These are phyloP conservation scores for Saxicola maurus DNA, from an alignment of 2,797 vertebrate species.

Conservation along the genomic window DNA sequence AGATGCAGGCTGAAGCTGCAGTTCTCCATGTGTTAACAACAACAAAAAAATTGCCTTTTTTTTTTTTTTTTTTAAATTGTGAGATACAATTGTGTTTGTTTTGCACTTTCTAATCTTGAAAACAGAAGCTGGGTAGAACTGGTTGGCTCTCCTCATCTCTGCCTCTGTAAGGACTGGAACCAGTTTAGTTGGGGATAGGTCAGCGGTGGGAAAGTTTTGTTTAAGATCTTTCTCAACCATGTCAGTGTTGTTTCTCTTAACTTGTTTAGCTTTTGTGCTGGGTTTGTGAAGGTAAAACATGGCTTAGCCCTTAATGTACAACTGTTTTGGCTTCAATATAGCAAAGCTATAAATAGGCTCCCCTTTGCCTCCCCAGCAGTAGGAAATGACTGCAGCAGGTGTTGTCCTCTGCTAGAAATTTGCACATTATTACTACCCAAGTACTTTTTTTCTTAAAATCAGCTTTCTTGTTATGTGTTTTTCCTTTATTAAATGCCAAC, in stretches of 20 bases:
- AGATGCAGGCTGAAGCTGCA: neutral
- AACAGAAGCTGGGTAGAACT: constrained; percentile 7
- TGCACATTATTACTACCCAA: neutral
- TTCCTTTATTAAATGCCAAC: neutral
- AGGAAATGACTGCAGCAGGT: constrained; percentile 54
- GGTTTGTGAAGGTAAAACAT: neutral
- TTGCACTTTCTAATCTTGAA: constrained; percentile 8
- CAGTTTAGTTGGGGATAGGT: neutral
- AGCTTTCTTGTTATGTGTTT: neutral
- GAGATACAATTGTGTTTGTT: constrained; percentile 7
- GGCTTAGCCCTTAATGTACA: neutral
- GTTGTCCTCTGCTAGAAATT: constrained; percentile 15
- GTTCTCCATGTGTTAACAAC: neutral
- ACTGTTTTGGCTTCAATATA: neutral
- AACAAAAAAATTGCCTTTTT: neutral
- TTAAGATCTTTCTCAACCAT: neutral
- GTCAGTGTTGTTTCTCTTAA: neutral
- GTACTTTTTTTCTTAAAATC: neutral
- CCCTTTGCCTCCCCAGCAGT: neutral
- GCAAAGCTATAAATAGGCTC: constrained; percentile 27
- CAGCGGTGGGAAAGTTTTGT: neutral
- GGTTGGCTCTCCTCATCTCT: neutral
- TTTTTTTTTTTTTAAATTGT: neutral
- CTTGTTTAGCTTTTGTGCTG: neutral
- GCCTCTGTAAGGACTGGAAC: neutral